phyloP scores from a whole-genome alignment of 2,797 vertebrate genomes.

The Pseudomugil tenellus region DNA sequence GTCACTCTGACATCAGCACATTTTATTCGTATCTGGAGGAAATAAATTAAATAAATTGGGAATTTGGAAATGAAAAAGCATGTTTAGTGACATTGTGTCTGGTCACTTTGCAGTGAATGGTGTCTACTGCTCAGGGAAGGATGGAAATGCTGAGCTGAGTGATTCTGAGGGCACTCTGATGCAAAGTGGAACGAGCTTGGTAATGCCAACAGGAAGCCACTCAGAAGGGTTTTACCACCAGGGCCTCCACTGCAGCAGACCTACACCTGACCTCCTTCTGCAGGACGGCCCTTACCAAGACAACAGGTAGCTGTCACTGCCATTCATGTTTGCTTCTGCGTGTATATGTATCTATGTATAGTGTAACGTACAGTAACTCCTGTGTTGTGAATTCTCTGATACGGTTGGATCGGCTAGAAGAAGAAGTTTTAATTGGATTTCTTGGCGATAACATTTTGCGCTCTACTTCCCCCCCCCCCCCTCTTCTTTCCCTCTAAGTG shows the following conservation, averaged over 20 bases:
- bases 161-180: conserved; percentile 81
- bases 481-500: conserved; percentile 6
- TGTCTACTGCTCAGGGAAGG: conserved; percentile 87
- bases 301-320: conserved; percentile 83
- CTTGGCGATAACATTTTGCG: conserved; percentile 7
- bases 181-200: conserved; percentile 85
- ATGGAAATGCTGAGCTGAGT: conserved; percentile 82
- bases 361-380: conserved; percentile 37
- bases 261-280: conserved; percentile 81
- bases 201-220: conserved; percentile 80
- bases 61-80: no score
- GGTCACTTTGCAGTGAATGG: conserved; percentile 81
- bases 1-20: conserved; percentile 2
- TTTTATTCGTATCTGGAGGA: not conserved
- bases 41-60: not conserved
- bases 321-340: conserved; percentile 7
- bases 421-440: conserved; percentile 9
- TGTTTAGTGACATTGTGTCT: conserved; percentile 3
- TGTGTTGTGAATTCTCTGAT: conserved; percentile 43
- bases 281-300: conserved; percentile 82
- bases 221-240: conserved; percentile 79
- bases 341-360: no score
- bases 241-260: conserved; percentile 83
- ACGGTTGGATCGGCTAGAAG: conserved; percentile 47
- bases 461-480: not conserved